A percentile compares a stretch with the other conserved stretches of the same genome.
phyloP scores from a whole-genome alignment of 1,140 invertebrate species.

The Ceratitis capitata region DNA sequence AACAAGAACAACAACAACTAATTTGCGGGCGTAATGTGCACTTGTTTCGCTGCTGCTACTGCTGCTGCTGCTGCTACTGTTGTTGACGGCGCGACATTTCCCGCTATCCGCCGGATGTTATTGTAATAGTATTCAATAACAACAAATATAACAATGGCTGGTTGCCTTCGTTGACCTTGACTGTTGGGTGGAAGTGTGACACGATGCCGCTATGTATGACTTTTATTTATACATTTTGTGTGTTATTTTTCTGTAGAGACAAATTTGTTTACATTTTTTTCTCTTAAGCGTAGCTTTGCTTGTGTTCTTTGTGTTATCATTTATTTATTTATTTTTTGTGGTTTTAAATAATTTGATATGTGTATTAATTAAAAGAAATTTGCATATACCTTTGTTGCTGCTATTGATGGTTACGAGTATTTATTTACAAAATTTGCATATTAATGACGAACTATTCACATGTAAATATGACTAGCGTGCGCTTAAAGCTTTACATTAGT shows the following conservation, averaged over 20 bases:
- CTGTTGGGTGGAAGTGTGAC: background rate
- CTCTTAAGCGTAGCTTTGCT: too few relatives aligned
- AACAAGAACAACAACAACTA: background rate
- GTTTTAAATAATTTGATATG: too few relatives aligned
- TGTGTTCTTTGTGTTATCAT: too few relatives aligned
- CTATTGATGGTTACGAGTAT: too few relatives aligned
- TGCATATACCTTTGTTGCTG: too few relatives aligned
- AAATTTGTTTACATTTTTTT: too few relatives aligned
- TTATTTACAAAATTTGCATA: background rate
- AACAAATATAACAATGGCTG: background rate
- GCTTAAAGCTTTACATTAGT: background rate
- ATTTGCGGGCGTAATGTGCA: background rate
- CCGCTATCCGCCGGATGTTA: background rate
- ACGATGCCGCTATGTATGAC: background rate
- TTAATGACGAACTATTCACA: background rate
- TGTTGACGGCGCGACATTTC: background rate
- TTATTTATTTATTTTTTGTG: too few relatives aligned
- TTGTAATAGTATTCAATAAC: slow-evolving; percentile 6
- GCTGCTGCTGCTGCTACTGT: too few relatives aligned
- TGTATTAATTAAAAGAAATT: too few relatives aligned
- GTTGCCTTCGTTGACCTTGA: slow-evolving; percentile 12
- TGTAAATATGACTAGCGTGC: background rate
- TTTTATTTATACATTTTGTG: background rate
- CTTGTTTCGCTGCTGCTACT: too few relatives aligned
- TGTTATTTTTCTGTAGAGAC: too few relatives aligned